A percentile compares a stretch with the other conserved stretches of the same genome.
These are phyloP conservation scores for Lethenteron reissneri DNA, from an alignment of 2,113 vertebrate genomes.

Conservation along the genomic window DNA sequence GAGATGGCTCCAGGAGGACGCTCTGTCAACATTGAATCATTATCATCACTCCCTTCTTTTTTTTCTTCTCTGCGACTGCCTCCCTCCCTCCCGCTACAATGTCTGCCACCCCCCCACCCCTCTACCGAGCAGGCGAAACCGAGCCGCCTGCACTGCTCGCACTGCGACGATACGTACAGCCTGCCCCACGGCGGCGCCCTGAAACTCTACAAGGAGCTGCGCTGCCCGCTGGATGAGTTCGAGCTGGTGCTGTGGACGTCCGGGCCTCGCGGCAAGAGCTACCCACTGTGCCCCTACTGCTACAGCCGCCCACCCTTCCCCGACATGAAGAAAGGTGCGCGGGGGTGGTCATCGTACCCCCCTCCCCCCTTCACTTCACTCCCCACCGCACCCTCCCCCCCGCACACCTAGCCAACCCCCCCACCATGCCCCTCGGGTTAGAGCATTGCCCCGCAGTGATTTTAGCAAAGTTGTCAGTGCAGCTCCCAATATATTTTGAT, in stretches of 20 bases:
- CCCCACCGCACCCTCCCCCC: no score
- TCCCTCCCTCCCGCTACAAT: no score
- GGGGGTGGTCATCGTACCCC: background rate
- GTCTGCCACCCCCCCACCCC: no score
- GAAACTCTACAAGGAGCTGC: conserved; percentile 85
- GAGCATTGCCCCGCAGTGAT: conserved; percentile 82
- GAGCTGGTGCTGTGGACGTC: conserved; percentile 90
- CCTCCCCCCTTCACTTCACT: background rate
- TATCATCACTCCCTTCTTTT: no score
- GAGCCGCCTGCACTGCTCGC: conserved; percentile 77
- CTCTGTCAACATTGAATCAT: no score
- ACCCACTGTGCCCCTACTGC: conserved; percentile 82
- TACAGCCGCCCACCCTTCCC: conserved; percentile 82
- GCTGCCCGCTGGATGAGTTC: conserved; percentile 80
- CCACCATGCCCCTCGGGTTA: background rate
- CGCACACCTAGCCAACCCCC: background rate
- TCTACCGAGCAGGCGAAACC: conserved; percentile 48
- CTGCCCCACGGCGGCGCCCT: conserved; percentile 84
- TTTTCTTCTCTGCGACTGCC: no score
- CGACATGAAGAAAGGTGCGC: conserved; percentile 89
- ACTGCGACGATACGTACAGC: conserved; percentile 90
- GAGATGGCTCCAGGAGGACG: no score
- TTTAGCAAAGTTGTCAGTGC: no score
- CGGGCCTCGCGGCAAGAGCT: conserved; percentile 72
- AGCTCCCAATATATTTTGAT: no score